Evolutionary conservation across 2,797 vertebrate genomes (phyloP), one percentile per base, ranked within the genome.

Genomic region (Odontamblyopus lacepedii): DNA sequence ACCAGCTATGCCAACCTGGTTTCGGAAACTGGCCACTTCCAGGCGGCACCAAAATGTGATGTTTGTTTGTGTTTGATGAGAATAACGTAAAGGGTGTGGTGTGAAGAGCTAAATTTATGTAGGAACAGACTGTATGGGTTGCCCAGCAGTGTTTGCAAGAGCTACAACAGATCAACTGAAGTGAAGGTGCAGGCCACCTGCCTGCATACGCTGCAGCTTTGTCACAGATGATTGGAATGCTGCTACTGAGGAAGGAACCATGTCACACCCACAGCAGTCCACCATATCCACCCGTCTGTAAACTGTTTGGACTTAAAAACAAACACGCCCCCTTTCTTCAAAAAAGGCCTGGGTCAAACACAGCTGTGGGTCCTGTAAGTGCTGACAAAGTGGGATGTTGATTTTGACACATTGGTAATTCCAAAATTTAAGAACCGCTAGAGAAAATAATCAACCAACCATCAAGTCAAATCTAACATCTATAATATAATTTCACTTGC

Each of bases 201-300:
- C 78, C 74, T 55, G 70, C 67, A 74, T 26, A 68, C 77, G 15
- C 70, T 26, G 41, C 63, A 80, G 73, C 78, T 87, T 86, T 78
- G 86, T 90, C 83, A 83, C 82, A 85, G 57, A 69, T 65, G 72
- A 69, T 68, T 69, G 87, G 89, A 93, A 92, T 89, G 87, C 65
- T 80, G 66, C 75, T 63, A 63, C 61, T 80, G 77, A 88, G 88
- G 82, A 84, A 85, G 86, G 81, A 87, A 88, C 84, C 44, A 0
- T 61, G 80, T 88, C 87, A 87, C 89, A 86, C 89, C 84, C 83
- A 82, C 67, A 73, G 16, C 50, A 82, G 86, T 77, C 77, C 80
- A 84, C 82, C 78, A 63, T 89, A 87, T 76, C 84, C 84, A 83
- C 83, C 64, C 66, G 50, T 67, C 68, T 88, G 85, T 83, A 78